A percentile compares a stretch with the other conserved stretches of the same genome.
Evolutionary conservation across 2,888 invertebrate species (phyloP).

Genomic region (Drosophila acutilabella): DNA sequence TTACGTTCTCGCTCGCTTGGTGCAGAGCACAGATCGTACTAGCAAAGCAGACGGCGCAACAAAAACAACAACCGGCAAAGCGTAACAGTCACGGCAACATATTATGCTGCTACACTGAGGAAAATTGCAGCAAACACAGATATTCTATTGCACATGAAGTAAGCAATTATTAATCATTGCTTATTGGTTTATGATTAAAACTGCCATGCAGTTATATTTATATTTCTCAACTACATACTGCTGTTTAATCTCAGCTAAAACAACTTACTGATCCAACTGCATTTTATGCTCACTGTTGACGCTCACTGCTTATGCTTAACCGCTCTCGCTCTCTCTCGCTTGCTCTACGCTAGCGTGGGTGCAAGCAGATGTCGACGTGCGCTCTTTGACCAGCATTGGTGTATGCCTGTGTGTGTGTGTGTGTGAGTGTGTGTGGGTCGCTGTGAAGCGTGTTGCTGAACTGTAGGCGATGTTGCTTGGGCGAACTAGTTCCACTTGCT

Average conservation of each 20-base stretch:
- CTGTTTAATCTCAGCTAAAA: not conserved
- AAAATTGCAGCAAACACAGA: not conserved
- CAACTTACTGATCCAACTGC: not conserved
- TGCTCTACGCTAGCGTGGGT: constrained; percentile 41
- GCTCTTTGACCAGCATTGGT: constrained; percentile 37
- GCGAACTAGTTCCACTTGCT: constrained; percentile 59
- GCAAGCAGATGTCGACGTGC: constrained; percentile 30
- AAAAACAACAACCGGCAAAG: constrained; percentile 42
- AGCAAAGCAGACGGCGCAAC: constrained; percentile 17
- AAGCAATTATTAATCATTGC: not conserved
- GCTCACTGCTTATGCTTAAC: not conserved
- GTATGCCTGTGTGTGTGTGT: constrained; percentile 39
- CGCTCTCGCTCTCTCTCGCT: not conserved
- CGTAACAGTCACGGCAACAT: constrained; percentile 37
- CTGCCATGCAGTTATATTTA: too few relatives aligned
- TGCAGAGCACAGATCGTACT: constrained; percentile 56
- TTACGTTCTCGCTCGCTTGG: constrained; percentile 3
- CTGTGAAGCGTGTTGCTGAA: constrained; percentile 33
- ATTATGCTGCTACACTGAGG: constrained; percentile 40
- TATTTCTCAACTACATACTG: too few relatives aligned
- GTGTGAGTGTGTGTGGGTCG: constrained; percentile 45
- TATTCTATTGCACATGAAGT: not conserved
- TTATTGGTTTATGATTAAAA: not conserved
- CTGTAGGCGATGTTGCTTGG: constrained; percentile 52
- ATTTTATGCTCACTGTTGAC: not conserved